Base-by-base conservation (phyloP, 2,888 invertebrate species). In the Stomorhina lunata region DNA sequence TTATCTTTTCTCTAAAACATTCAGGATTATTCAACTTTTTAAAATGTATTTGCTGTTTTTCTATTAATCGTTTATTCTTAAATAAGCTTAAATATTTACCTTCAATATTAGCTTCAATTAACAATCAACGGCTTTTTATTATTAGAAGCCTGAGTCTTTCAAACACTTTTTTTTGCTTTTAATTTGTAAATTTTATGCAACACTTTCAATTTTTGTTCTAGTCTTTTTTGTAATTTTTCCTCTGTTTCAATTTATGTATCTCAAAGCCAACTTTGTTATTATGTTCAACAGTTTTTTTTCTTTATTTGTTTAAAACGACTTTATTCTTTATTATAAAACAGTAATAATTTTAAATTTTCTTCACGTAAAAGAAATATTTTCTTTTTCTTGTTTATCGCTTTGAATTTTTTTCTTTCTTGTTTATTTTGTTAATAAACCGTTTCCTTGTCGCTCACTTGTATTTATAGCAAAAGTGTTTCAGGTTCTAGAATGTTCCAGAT, bases 401-500 rank as follows among this genome's bases (percentile, higher is more conserved):
- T 7, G 2, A 27, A 40, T 9, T 27, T 27, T 37, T 48, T 66
- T 50, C 69, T 69, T 65, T 66, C 76, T 80, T 69, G 15, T 57
- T 57, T 80, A 63, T 83, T 84, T 71, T 76, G 50, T 81, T 77
- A 76, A 75, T 53, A 84, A 84, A 80, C 53, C 27, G 9, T n/a
- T 45, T 63, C 37, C 29, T 7, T 0, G 0, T 17, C 34, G 20
- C 12, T 22, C 65, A 79, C 73, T 27, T 50, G 43, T 85, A 86
- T 86, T 84, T 86, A 86, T 86, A 85, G 80, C 25, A 22, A 45
- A n/a, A 15, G 12, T 59, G 79, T 84, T 84, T 77, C 82, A 55
- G 15, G 9, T 83, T 85, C 86, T 82, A 83, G 86, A 86, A 84
- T 75, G 81, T 84, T 84, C 85, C 84, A 79, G 86, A 82, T 27